These are phyloP conservation scores for Plumapathes pennacea DNA, from an alignment of 92 coral and sea anemone genomes.

Conservation along the genomic window DNA sequence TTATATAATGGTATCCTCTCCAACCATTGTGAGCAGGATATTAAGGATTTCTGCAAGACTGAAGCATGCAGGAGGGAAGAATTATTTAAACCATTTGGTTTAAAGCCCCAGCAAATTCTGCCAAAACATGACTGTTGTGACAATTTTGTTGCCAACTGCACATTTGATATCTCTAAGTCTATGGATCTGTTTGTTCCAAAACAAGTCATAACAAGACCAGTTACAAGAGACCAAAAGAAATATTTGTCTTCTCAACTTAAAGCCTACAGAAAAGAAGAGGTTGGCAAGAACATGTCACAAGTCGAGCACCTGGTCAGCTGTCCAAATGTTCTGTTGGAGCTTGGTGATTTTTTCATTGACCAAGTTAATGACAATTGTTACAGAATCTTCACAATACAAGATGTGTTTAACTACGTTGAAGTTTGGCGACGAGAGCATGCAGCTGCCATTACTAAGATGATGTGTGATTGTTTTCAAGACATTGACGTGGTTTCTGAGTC, in stretches of 20 bases:
- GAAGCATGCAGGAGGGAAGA: slow-evolving; percentile 16
- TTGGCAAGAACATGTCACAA: slow-evolving; percentile 11
- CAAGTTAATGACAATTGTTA: slow-evolving; percentile 36
- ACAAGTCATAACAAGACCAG: slow-evolving; percentile 8
- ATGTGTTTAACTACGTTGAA: slow-evolving; percentile 41
- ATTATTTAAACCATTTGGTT: slow-evolving; percentile 12
- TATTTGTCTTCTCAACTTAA: slow-evolving; percentile 3
- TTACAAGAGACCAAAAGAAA: slow-evolving; percentile 11
- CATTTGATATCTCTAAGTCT: neutral
- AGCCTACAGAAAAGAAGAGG: slow-evolving; percentile 12
- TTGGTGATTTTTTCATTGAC: slow-evolving; percentile 26
- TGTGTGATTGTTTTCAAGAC: slow-evolving; percentile 40
- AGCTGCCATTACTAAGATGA: slow-evolving; percentile 20
- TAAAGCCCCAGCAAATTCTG: neutral
- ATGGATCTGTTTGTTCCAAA: neutral
- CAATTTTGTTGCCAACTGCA: slow-evolving; percentile 16
- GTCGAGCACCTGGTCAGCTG: slow-evolving; percentile 30
- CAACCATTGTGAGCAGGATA: slow-evolving; percentile 13
- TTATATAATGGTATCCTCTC: slow-evolving; percentile 25
- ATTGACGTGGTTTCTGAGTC: slow-evolving; percentile 10
- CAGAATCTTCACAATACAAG: slow-evolving; percentile 26
- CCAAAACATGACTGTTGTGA: slow-evolving; percentile 36
- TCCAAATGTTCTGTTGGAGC: slow-evolving; percentile 51
- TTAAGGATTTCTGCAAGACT: slow-evolving; percentile 16
- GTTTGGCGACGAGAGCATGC: slow-evolving; percentile 49